phyloP scores from a whole-genome alignment of 2,888 invertebrate genomes.

The Choristoneura rosaceana region DNA sequence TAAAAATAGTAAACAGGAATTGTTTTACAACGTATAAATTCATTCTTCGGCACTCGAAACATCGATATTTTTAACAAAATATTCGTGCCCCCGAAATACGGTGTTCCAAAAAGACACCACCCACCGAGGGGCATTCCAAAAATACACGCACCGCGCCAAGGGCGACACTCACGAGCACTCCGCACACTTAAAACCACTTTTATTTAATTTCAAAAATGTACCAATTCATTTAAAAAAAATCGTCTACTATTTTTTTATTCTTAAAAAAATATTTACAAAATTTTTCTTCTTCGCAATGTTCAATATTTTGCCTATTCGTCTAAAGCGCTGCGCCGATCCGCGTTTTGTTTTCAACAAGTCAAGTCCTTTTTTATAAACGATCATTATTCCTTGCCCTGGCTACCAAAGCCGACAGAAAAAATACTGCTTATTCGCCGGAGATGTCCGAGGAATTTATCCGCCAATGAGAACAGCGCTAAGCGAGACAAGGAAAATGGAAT shows the following conservation, averaged over 20 bases:
- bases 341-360: slow-evolving; percentile 19
- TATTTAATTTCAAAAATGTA: slow-evolving; percentile 58
- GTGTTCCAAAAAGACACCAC: slow-evolving; percentile 11
- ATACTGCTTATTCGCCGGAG: background rate
- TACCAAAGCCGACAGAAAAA: background rate
- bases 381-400: slow-evolving; percentile 4
- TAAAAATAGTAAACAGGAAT: background rate
- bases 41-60: too few species aligned
- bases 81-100: background rate
- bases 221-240: slow-evolving; percentile 62
- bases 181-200: slow-evolving; percentile 50
- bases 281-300: slow-evolving; percentile 40
- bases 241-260: slow-evolving; percentile 51
- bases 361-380: background rate
- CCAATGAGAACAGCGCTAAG: too few species aligned
- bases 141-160: slow-evolving; percentile 16
- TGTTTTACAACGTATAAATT: background rate
- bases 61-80: background rate
- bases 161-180: slow-evolving; percentile 40
- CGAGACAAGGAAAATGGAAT: too few species aligned
- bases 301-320: slow-evolving; percentile 23
- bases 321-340: slow-evolving; percentile 12
- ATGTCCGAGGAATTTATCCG: too few species aligned
- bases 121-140: slow-evolving; percentile 12
- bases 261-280: slow-evolving; percentile 77